Base-by-base conservation (phyloP, 2,113 vertebrate species). In the Percopsis transmontana region DNA sequence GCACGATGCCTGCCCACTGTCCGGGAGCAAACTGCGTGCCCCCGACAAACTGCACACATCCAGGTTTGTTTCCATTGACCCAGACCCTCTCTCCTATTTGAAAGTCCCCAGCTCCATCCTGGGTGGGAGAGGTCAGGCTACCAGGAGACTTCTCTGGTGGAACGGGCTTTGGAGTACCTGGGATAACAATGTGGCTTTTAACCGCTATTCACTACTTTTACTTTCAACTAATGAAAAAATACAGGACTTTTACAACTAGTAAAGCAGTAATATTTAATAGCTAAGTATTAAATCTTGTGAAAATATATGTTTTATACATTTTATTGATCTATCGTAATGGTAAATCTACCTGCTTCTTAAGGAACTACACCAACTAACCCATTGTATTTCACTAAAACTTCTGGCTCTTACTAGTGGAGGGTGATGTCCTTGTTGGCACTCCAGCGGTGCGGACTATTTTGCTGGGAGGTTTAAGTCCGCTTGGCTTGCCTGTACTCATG, bases 31-130 rank as follows among this genome's bases (percentile, higher is more conserved):
- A 99, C 76, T 98, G 97, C 0, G 96, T 96, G 19, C 93, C 93
- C 1, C 97, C 97, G 1, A 99, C 87, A 69, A 98, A 99, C 73
- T 94, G 94, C 72, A 99, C 95, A n/a, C 91, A 94, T 24, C 97
- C 97, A 0, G 95, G 94, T 69, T 98, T 98, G 81, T 94, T 96
- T 11, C 96, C 96, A 1, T 97, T 99, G 51, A 99, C 96, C 96
- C 96, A 99, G 54, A 99, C 95, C 13, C 90, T 92, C 13, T 99
- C 96, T 4, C 97, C 96, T 0, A 95, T 88, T 45, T 92, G 81
- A 66, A 96, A 98, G 79, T 98, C 96, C 8, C 88, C 86, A 52
- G 89, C 84, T 63, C 93, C 93, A 24, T 96, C 95, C 2, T 87
- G 91, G 0, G 78, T 58, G 1, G 93, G 93, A 2, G 91, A 67